Percentiles rank a stretch among this genome's conserved stretches.
Conservation (phyloP, 2,888 invertebrate species). For the Aquatica leii region DNA sequence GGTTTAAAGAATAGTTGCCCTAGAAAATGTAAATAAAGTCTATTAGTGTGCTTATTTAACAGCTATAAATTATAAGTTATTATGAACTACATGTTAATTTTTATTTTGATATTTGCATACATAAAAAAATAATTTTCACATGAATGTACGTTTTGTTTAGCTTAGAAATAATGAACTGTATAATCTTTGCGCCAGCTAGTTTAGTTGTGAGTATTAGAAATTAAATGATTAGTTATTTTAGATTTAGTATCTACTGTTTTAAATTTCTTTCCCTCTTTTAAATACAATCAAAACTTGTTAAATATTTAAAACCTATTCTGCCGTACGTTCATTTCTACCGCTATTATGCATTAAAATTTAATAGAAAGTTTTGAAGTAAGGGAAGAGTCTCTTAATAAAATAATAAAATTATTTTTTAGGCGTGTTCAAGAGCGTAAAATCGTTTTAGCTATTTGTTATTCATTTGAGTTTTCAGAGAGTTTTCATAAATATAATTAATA, state of each 20-base stretch:
- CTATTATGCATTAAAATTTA: constrained; percentile 36
- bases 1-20: constrained; percentile 43
- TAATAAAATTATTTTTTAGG: constrained; percentile 40
- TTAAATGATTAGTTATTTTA: too few relatives aligned
- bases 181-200: too few relatives aligned
- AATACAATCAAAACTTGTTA: constrained; percentile 37
- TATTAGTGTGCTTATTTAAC: too few relatives aligned
- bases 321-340: constrained; percentile 33
- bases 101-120: too few relatives aligned
- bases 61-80: too few relatives aligned
- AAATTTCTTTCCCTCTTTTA: constrained; percentile 24
- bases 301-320: constrained; percentile 37
- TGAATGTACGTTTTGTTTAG: too few relatives aligned
- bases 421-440: constrained; percentile 39
- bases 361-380: constrained; percentile 35
- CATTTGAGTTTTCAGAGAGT: constrained; percentile 31
- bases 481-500: constrained; percentile 34
- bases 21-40: constrained; percentile 38
- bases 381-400: constrained; percentile 36
- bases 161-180: too few relatives aligned
- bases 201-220: too few relatives aligned
- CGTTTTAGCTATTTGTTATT: constrained; percentile 37
- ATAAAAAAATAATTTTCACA: too few relatives aligned
- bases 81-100: too few relatives aligned
- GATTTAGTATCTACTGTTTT: too few relatives aligned